A percentile compares a stretch with the other conserved stretches of the same genome.
phyloP scores from a whole-genome alignment of 2,888 invertebrate genomes.

The Xanthostigma xanthostigma region DNA sequence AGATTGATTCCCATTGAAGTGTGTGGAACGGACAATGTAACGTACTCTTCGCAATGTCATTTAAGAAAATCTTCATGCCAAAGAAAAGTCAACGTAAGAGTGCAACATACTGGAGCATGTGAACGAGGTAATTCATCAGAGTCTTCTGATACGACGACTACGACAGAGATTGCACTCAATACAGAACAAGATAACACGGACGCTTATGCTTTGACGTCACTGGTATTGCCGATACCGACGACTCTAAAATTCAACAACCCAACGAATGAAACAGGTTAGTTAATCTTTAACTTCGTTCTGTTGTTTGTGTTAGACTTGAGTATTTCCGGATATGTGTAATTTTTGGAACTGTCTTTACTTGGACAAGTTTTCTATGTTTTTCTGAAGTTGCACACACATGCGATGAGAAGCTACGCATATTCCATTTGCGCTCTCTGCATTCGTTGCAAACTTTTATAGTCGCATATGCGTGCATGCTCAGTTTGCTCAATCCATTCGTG shows the following conservation, averaged over 20 bases:
- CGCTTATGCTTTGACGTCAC: not conserved
- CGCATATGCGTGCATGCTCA: too few species aligned
- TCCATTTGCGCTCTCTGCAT: too few species aligned
- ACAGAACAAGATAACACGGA: not conserved
- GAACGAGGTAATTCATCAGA: slow-evolving; percentile 39
- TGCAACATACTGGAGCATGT: slow-evolving; percentile 62
- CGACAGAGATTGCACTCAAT: not conserved
- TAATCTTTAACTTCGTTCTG: too few species aligned
- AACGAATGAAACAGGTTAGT: too few species aligned
- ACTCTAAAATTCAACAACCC: not conserved
- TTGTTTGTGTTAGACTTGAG: too few species aligned
- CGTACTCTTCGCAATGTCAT: slow-evolving; percentile 61
- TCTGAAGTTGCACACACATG: too few species aligned
- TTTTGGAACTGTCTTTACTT: too few species aligned
- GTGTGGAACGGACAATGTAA: slow-evolving; percentile 55
- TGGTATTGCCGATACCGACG: not conserved
- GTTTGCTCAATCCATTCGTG: too few species aligned
- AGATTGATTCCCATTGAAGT: slow-evolving; percentile 34
- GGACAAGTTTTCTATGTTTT: too few species aligned
- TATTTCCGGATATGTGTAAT: too few species aligned
- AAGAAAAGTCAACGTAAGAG: slow-evolving; percentile 49
- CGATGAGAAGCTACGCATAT: too few species aligned
- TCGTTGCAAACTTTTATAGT: too few species aligned
- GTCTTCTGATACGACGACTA: slow-evolving; percentile 1
- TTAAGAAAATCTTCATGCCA: slow-evolving; percentile 64